Evolutionary conservation across 1,140 invertebrate genomes (phyloP), one percentile per base, ranked within the genome.

Genomic region (Argopecten irradians): DNA sequence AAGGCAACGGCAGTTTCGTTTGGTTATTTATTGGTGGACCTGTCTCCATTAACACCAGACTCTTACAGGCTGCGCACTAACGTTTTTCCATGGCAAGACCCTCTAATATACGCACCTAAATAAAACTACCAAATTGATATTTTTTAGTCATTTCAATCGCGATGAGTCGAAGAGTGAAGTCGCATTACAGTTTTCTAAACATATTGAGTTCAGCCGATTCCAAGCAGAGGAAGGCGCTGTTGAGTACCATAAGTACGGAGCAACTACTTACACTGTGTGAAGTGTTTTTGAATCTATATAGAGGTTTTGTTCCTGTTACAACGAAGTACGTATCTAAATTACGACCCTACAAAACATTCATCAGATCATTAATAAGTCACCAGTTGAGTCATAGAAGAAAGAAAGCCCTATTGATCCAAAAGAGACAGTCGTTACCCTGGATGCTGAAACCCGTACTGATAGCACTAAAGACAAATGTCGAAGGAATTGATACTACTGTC

Each of bases 401-500:
- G 32, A 83, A 84, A 55, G 35, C 16, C 11, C 36, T 85, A 41
- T 43, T 87, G 14, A 33, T 89, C 8, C 71, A 87, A 39, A 33
- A 71, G 41, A 34, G 34, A 28, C 82, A 16, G n/a, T 46, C 87
- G 83, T 46, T 89, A 36, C 82, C 86, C 35, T 35, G 85, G 34
- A 82, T 89, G 19, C 28, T 89, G 28, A 89, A 89, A 55, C 88
- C 88, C 3, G 43, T 83, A 13, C 46, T 89, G 0, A 43, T 83
- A 7, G 16, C 32, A 87, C 7, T 82, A 11, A 34, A 46, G 19
- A 83, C n/a, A 7, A 82, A 89, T 87, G 89, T 34, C 89, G 32
- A 55, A 71, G 35, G 89, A 89, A 87, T 41, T 89, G 43, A 89
- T 89, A 39, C 83, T 89, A 82, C 34, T 90, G 16, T 71, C 89